phyloP scores from a whole-genome alignment of 2,797 vertebrate species.

The Pipistrellus pygmaeus region DNA sequence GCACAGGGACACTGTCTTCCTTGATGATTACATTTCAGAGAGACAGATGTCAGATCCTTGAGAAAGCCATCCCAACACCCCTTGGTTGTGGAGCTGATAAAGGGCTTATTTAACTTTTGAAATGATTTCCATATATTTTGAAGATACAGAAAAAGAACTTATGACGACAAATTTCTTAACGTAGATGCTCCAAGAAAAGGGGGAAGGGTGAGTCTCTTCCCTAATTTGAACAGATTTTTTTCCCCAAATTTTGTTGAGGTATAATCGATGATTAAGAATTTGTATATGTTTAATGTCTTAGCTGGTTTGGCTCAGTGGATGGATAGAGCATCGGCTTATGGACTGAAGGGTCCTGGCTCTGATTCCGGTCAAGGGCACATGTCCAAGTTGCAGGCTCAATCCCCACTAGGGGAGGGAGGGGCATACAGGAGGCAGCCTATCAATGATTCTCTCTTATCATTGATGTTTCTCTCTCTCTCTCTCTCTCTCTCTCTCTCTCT shows the following conservation, averaged over 20 bases:
- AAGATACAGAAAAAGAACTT: constrained; percentile 3
- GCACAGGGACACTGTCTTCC: background rate
- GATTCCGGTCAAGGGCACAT: no score
- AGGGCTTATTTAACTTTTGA: background rate
- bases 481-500: no score
- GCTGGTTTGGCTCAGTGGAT: background rate
- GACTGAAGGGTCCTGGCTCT: no score
- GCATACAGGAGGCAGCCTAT: no score
- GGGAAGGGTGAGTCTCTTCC: background rate
- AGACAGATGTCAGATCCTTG: background rate
- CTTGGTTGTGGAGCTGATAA: constrained; percentile 12
- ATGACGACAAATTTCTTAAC: constrained; percentile 23
- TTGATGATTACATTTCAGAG: constrained; percentile 1
- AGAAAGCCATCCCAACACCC: background rate
- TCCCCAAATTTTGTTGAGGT: background rate
- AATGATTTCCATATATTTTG: constrained; percentile 29
- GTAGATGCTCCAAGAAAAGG: constrained; percentile 4
- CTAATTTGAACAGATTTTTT: background rate
- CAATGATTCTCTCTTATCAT: no score
- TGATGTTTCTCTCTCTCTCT: no score
- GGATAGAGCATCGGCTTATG: no score
- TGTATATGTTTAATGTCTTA: background rate
- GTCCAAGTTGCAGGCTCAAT: no score
- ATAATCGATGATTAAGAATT: background rate
- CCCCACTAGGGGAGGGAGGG: no score